A percentile compares a stretch with the other conserved stretches of the same genome.
Conservation (phyloP, 2,797 vertebrate genomes). For the Phoebastria nigripes region DNA sequence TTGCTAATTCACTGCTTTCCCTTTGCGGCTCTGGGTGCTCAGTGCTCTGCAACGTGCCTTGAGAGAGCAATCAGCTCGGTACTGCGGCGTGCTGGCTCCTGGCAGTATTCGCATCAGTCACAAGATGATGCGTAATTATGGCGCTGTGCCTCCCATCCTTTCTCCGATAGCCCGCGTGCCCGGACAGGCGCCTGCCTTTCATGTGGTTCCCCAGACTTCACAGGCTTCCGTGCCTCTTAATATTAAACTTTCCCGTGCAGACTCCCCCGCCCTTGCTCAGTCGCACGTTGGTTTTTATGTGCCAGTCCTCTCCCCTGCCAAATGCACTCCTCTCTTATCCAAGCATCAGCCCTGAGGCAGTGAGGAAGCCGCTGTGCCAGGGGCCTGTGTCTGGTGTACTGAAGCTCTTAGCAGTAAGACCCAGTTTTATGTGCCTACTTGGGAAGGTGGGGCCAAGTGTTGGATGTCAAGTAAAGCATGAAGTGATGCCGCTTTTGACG, state of each 20-base stretch:
- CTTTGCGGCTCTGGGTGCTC: background rate
- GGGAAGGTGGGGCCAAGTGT: background rate
- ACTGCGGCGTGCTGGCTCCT: background rate
- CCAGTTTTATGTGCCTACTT: background rate
- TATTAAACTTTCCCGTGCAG: background rate
- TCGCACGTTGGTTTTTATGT: background rate
- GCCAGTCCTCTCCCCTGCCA: background rate
- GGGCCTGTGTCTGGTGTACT: background rate
- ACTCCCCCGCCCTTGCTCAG: background rate
- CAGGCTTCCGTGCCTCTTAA: background rate
- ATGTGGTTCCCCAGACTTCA: background rate
- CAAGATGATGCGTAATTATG: background rate
- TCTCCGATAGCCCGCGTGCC: background rate
- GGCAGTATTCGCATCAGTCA: background rate
- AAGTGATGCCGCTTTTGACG: background rate
- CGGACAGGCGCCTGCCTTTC: background rate
- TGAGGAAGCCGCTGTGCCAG: background rate
- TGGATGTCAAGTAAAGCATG: background rate
- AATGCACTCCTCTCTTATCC: background rate
- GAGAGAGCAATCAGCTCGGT: background rate
- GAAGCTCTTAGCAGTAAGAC: background rate
- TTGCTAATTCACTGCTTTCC: background rate
- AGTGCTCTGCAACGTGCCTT: background rate
- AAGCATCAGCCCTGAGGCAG: background rate
- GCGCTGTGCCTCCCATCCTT: background rate